Base-by-base conservation (phyloP, 2,113 vertebrate genomes). In the Solea solea region DNA sequence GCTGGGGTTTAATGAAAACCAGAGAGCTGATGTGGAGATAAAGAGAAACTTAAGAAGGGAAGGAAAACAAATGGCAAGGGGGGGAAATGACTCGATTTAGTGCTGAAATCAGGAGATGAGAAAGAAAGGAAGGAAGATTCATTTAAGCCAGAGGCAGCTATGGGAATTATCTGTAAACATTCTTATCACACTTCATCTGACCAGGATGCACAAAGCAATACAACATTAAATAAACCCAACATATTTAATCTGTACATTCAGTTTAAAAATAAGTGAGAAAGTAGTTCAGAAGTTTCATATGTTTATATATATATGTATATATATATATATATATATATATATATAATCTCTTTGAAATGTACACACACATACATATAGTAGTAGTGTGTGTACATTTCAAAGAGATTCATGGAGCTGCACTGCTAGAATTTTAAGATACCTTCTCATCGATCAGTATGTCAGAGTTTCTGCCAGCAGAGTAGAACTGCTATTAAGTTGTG, bases 81-180 rank as follows among this genome's bases (percentile, higher is more conserved):
- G 5, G 34, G 34, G 34, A 6, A 9, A 34, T 49, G 42, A 54
- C 58, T 56, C 25, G 21, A 59, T 64, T 69, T 44, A 49, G 54
- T 14, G 51, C 46, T 64, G 49, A 65, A 42, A 15, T 56, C 34
- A 48, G n/a, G 28, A 27, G 28, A 49, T 41, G 49, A 54, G 4
- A 52, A 56, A 61, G 27, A 55, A 21, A 41, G 7, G 16, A 27
- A 12, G 46, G 16, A 27, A 12, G 46, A 51, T 49, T 53, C 0
- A 44, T 34, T 52, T 40, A 13, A 62, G 21, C 27, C 28, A 16
- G 2, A 55, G 34, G 16, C 7, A 14, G 53, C n/a, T 7, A 9
- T 42, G 27, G 63, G n/a, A 69, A 82, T 51, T 34, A 34, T 34
- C 34, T 65, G 16, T 52, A 52, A 72, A 77, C 66, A 28, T 45